These are phyloP conservation scores for Promerops cafer DNA, from an alignment of 2,113 vertebrate genomes.

Conservation along the genomic window DNA sequence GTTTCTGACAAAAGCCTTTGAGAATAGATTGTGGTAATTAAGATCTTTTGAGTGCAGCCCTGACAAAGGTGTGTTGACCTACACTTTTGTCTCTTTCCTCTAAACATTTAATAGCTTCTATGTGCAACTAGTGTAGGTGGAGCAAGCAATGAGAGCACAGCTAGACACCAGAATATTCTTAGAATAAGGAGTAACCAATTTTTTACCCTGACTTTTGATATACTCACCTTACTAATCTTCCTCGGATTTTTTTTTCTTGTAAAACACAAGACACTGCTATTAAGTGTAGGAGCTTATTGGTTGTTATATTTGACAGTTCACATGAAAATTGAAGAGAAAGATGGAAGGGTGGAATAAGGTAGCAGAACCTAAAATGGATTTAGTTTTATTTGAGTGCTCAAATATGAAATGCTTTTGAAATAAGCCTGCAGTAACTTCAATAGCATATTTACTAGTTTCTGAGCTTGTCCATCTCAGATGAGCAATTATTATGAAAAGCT, in stretches of 20 bases:
- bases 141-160: background rate
- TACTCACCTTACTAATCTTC: background rate
- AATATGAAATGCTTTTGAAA: background rate
- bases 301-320: background rate
- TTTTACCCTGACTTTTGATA: background rate
- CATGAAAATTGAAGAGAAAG: background rate
- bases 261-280: background rate
- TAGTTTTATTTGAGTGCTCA: background rate
- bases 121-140: background rate
- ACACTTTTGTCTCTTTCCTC: background rate
- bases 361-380: background rate
- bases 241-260: background rate
- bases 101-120: background rate
- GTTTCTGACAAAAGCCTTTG: background rate
- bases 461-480: background rate
- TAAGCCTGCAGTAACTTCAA: background rate
- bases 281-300: background rate
- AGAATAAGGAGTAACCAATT: background rate
- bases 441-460: background rate
- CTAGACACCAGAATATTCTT: background rate
- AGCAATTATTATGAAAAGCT: background rate
- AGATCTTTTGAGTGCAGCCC: background rate
- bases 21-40: background rate
- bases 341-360: background rate
- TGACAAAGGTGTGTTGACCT: background rate